Base-by-base conservation (phyloP, 2,113 vertebrate genomes). In the Nerophis lumbriciformis region DNA sequence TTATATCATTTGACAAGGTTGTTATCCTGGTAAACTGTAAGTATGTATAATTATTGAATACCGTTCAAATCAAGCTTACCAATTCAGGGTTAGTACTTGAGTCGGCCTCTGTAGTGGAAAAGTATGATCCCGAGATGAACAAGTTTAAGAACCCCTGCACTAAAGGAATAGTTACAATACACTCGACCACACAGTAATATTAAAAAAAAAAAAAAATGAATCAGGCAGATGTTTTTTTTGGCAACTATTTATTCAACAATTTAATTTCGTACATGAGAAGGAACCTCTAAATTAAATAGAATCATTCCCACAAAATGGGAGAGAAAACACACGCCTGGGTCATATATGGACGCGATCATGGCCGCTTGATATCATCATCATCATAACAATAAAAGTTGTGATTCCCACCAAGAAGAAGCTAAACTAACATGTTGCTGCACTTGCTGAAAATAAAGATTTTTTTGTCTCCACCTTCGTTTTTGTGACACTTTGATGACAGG, bases 161-260 rank as follows among this genome's bases (percentile, higher is more conserved):
- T 4, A 28, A 28, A 2, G 28, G 1, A 28, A 28, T 28, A 28
- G 28, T 28, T 28, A 28, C 28, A 28, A 28, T 28, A 8, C 6
- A 9, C 4, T 11, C 3, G 11, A 45, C 42, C 42, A 12, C 10
- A 45, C 4, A 45, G 9, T 11, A 45, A 45, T 45, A 45, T 45
- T 55, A 72, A 69, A 39, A 48, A 65, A 63, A 51, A 55, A 66
- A 81, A 53, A 57, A 48, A 83, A 52, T 59, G 50, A 83, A 52
- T 59, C 70, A 81, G 69, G 52, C 74, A 60, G 61, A 70, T 51
- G 49, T 87, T 85, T 87, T 87, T 45, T 45, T 45, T 83, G 71
- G 80, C 73, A 87, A 84, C 81, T 85, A 82, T 88, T 87, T 88
- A 89, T 86, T 89, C 69, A 87, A 87, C 85, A 83, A 73, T 83